phyloP scores from a whole-genome alignment of 2,797 vertebrate genomes.

The Alauda arvensis region DNA sequence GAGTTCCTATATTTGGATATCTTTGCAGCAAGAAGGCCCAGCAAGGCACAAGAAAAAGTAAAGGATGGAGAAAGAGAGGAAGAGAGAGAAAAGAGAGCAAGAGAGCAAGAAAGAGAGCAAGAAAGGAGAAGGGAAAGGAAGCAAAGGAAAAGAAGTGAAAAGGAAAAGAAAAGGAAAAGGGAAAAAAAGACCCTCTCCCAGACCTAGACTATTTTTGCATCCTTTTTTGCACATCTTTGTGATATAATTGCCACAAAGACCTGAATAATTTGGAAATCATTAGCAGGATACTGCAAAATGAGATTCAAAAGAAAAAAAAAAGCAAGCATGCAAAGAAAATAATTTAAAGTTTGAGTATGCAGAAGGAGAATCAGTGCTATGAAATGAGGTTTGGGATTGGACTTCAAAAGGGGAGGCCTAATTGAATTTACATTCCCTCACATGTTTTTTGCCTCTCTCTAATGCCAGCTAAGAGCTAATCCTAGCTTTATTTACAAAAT shows the following conservation, averaged over 20 bases:
- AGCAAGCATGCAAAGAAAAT: not conserved
- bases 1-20: constrained; percentile 29
- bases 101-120: not conserved
- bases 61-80: not conserved
- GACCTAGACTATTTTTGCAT: not conserved
- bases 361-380: not conserved
- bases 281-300: not conserved
- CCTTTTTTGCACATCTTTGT: not conserved
- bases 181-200: not conserved
- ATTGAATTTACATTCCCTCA: not conserved
- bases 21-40: not conserved
- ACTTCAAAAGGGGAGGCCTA: not conserved
- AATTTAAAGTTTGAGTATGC: not conserved
- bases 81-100: rapidly evolving
- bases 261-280: not conserved
- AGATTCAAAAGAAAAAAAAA: not conserved
- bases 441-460: not conserved
- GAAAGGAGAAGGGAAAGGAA: not conserved
- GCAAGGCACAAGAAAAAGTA: not conserved
- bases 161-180: no score
- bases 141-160: not conserved
- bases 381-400: not conserved
- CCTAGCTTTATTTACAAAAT: not conserved
- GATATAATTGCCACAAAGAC: not conserved
- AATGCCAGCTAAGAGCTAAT: not conserved